Percentiles rank a stretch among this genome's conserved stretches.
phyloP scores from a whole-genome alignment of 2,113 vertebrate species.

The Callionymus lyra region DNA sequence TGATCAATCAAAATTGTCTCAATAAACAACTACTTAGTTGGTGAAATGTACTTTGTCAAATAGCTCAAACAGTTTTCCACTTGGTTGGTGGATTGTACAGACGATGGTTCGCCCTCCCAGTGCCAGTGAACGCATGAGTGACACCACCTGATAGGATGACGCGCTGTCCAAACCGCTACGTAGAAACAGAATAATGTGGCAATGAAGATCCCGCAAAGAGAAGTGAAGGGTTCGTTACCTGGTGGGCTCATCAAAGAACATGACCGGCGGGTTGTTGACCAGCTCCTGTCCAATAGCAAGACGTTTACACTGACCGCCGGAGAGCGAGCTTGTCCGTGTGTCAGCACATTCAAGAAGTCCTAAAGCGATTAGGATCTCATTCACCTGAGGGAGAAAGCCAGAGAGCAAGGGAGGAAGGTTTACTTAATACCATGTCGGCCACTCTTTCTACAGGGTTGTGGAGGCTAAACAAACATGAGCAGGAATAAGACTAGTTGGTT shows the following conservation, averaged over 20 bases:
- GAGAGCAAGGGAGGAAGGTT: background rate
- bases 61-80: constrained; percentile 97
- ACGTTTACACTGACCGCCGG: constrained; percentile 89
- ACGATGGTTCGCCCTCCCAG: constrained; percentile 94
- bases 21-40: background rate
- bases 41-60: constrained; percentile 83
- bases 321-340: constrained; percentile 84
- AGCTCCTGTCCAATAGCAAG: constrained; percentile 93
- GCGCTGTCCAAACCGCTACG: constrained; percentile 88
- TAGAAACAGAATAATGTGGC: background rate
- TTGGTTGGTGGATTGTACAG: constrained; percentile 98
- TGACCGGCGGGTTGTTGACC: constrained; percentile 95
- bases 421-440: background rate
- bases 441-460: too few relatives aligned
- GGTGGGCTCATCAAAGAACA: constrained; percentile 98
- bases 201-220: constrained; percentile 1
- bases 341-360: constrained; percentile 86
- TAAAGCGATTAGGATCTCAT: constrained; percentile 91
- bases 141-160: constrained; percentile 95
- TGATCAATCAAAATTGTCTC: constrained; percentile 14
- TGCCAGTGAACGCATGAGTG: constrained; percentile 89
- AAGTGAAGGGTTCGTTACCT: constrained; percentile 62
- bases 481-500: too few relatives aligned
- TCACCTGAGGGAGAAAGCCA: constrained; percentile 66
- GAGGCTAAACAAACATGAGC: too few relatives aligned